Conservation (phyloP, 1,140 invertebrate species). For the Physella acuta region DNA sequence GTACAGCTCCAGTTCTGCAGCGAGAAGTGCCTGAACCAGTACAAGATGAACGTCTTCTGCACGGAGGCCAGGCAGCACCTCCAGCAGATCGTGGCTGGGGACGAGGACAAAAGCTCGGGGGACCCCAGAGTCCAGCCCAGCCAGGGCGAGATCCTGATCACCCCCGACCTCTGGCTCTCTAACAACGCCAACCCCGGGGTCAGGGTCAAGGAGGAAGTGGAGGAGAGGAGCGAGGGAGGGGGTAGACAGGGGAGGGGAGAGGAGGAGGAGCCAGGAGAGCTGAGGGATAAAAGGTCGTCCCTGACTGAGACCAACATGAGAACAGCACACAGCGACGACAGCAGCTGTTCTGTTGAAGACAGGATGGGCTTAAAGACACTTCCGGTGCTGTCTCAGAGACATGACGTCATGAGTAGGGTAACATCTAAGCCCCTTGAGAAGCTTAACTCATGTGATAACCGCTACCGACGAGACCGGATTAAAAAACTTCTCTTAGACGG, state of each 20-base stretch:
- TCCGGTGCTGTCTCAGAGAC: neutral
- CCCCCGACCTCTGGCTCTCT: conserved; percentile 75
- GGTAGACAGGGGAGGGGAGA: neutral
- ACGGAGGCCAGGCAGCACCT: conserved; percentile 86
- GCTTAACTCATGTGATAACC: too few relatives aligned
- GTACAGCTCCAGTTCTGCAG: conserved; percentile 67
- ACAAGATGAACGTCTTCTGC: conserved; percentile 95
- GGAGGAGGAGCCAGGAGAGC: conserved; percentile 9
- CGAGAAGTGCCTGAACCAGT: conserved; percentile 90
- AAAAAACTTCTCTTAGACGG: too few relatives aligned
- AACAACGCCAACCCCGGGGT: neutral
- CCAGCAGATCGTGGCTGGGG: conserved; percentile 65
- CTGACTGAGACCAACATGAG: neutral
- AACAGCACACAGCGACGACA: conserved; percentile 1
- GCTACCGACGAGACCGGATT: too few relatives aligned
- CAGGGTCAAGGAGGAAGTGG: neutral
- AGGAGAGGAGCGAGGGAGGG: neutral
- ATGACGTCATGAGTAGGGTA: neutral
- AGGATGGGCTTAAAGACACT: too few relatives aligned
- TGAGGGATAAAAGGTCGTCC: conserved; percentile 2
- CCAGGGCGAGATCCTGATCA: conserved; percentile 68
- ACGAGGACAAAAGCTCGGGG: conserved; percentile 25
- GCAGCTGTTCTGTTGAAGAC: conserved; percentile 10
- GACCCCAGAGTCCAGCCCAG: conserved; percentile 4
- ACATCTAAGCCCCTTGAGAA: too few relatives aligned